Conservation (phyloP, 1,140 invertebrate genomes). For the Xylocopa sonorina region DNA sequence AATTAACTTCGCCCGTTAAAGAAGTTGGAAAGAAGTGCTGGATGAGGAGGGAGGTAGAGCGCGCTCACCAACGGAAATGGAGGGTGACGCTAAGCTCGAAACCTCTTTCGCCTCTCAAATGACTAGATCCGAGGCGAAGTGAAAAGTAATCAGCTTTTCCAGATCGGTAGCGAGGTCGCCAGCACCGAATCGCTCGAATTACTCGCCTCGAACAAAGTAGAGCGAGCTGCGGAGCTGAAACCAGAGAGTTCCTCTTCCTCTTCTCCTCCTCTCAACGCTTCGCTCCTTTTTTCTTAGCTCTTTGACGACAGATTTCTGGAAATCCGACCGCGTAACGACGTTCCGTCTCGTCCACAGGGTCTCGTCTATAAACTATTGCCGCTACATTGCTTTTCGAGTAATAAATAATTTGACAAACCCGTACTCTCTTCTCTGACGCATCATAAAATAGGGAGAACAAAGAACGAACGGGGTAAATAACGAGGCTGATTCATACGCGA, state of each 20-base stretch:
- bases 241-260: neutral
- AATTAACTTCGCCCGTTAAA: constrained; percentile 28
- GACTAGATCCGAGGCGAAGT: constrained; percentile 52
- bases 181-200: constrained; percentile 9
- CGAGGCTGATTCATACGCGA: neutral
- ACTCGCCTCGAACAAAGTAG: neutral
- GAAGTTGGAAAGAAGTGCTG: too few species aligned
- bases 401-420: too few species aligned
- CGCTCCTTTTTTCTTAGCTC: neutral
- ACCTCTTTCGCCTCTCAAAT: constrained; percentile 56
- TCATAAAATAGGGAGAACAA: neutral
- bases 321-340: neutral
- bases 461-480: neutral
- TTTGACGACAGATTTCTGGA: neutral
- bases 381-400: too few species aligned
- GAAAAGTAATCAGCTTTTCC: constrained; percentile 64
- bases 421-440: too few species aligned
- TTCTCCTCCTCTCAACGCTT: too few species aligned
- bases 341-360: neutral
- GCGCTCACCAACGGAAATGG: constrained; percentile 20
- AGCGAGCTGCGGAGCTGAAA: neutral
- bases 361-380: neutral
- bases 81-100: constrained; percentile 48
- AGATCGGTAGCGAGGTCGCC: constrained; percentile 22
- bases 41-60: neutral